Evolutionary conservation across 2,113 vertebrate genomes (phyloP).

Genomic region (Melospiza melodia): DNA sequence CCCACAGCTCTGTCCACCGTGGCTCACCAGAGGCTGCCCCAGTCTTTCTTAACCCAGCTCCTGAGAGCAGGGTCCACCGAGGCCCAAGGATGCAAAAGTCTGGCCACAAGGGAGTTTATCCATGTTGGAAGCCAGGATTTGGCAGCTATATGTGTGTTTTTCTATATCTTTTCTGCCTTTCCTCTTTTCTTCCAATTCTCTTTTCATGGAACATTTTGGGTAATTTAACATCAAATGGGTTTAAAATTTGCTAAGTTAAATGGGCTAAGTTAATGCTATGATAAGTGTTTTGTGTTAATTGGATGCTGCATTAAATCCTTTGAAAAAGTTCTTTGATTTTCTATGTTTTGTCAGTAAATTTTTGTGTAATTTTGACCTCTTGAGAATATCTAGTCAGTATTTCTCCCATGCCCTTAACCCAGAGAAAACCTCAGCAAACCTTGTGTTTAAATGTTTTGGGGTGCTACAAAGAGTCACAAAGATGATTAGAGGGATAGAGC

Average conservation of each 20-base stretch:
- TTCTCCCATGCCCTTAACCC: background rate
- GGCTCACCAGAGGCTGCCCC: no score
- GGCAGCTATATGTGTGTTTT: background rate
- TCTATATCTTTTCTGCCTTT: background rate
- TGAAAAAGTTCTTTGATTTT: background rate
- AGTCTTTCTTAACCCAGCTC: no score
- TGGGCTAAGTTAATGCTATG: background rate
- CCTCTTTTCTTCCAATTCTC: background rate
- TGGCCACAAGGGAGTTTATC: background rate
- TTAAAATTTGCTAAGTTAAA: background rate
- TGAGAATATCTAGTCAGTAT: background rate
- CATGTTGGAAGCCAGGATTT: background rate
- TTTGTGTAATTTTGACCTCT: background rate
- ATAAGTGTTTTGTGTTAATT: background rate
- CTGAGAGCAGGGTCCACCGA: accelerated
- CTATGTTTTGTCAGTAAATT: background rate
- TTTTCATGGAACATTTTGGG: background rate
- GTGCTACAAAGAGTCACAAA: background rate
- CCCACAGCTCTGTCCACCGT: accelerated
- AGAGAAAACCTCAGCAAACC: no score
- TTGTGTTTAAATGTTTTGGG: background rate
- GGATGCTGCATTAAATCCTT: background rate
- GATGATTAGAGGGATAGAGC: background rate
- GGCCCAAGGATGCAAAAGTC: background rate
- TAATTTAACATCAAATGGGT: background rate